Percentiles rank a stretch among this genome's conserved stretches.
phyloP scores from a whole-genome alignment of 2,888 invertebrate species.

The Ophioninae sp. region DNA sequence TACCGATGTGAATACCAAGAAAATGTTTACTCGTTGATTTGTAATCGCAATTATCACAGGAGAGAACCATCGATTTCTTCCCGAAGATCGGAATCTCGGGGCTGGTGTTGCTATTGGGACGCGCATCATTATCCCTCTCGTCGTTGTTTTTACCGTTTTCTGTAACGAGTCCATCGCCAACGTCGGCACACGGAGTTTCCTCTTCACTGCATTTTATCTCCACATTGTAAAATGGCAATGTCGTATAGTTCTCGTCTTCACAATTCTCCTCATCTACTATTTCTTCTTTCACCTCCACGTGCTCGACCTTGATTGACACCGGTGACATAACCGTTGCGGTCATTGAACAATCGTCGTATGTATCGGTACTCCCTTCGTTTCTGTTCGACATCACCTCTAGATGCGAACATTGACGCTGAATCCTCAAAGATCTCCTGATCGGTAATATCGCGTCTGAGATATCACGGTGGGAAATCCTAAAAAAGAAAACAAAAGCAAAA shows the following conservation, averaged over 20 bases:
- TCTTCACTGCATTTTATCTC: conserved; percentile 27
- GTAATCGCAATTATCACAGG: conserved; percentile 67
- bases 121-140: not conserved
- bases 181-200: conserved; percentile 1
- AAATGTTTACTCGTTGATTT: conserved; percentile 65
- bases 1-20: conserved; percentile 58
- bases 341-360: not conserved
- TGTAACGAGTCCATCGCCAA: conserved; percentile 32
- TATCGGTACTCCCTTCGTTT: not conserved
- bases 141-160: conserved; percentile 55
- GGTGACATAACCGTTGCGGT: not conserved
- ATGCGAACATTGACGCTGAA: not conserved
- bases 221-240: conserved; percentile 29
- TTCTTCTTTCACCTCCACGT: not conserved
- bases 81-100: not conserved
- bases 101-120: not conserved
- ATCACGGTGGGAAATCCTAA: conserved; percentile 28
- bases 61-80: conserved; percentile 46
- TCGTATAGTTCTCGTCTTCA: conserved; percentile 6
- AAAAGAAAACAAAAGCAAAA: conserved; percentile 17
- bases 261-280: not conserved
- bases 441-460: not conserved
- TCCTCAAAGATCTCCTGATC: conserved; percentile 9
- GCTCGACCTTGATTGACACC: not conserved
- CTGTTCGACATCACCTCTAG: not conserved